Base-by-base conservation (phyloP, 1,140 invertebrate species). In the Pissodes strobi region DNA sequence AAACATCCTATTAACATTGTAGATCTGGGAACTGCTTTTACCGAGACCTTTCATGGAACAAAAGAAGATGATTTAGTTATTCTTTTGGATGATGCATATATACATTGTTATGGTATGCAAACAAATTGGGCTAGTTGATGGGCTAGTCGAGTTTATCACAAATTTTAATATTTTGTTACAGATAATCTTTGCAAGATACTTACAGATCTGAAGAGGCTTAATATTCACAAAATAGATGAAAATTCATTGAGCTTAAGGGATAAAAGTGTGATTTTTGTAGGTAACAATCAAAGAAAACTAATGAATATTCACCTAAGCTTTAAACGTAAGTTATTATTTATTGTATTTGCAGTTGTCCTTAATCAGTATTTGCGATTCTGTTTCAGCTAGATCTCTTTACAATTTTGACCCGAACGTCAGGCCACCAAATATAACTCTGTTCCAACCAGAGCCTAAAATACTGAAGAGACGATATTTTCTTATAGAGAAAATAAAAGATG, bases 401-500 rank as follows among this genome's bases (percentile, higher is more conserved):
- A 77, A 80, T 63, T 75, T 81, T 45, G 75, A 84, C 56, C 77
- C 78, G 57, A 61, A 71, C 6, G 23, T 73, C 78, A 64, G 60
- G 77, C 30, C 73, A 61, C 43, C 78, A 41, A 75, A 78, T 37
- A 79, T 58, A 57, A 64, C 30, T 48, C 77, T 64, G 74, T 80
- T 68, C 64, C 77, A 75, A 73, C 70, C 82, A 64, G 80, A 84
- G 66, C 82, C 78, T 34, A 73, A 73, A 27, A 87, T 86, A 80
- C 82, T 97, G 15, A 93, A 89, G 78, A 86, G 88, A 69, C 83
- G 94, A 67, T 86, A 88, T 69, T 95, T 86, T 74, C 82, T 94
- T 38, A 84, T 95, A 13, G 94, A 97, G 80, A 91, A 90, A 74
- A 87, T 93, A 45, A 94, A 91, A 78, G 94, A 97, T 83, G 91